These are phyloP conservation scores for Coracias cyanogaster DNA, from an alignment of 2,797 vertebrate genomes.

Conservation along the genomic window DNA sequence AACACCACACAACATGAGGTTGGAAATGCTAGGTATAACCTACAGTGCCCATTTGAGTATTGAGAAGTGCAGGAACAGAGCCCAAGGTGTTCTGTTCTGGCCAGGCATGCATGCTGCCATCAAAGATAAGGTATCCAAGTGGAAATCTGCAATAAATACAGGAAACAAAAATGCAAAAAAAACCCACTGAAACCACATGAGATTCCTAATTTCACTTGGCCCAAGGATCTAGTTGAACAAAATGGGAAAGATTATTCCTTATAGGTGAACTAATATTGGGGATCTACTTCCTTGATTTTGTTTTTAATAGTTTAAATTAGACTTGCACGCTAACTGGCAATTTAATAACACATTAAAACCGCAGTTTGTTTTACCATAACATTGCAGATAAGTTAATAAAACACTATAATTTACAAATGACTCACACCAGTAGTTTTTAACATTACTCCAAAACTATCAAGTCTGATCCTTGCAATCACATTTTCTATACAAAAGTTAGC, in stretches of 20 bases:
- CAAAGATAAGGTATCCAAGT: conserved; percentile 77
- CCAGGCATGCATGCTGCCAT: conserved; percentile 77
- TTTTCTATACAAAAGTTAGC: conserved; percentile 26
- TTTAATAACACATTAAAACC: conserved; percentile 41
- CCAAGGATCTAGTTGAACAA: conserved; percentile 70
- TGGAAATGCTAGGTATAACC: conserved; percentile 77
- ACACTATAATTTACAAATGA: conserved; percentile 15
- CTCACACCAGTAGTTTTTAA: conserved; percentile 18
- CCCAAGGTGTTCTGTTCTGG: conserved; percentile 77
- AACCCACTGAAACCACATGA: conserved; percentile 74
- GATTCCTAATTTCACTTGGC: conserved; percentile 72
- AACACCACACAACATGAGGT: conserved; percentile 76
- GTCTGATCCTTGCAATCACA: conserved; percentile 27
- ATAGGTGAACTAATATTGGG: conserved; percentile 9
- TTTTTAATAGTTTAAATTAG: conserved; percentile 33
- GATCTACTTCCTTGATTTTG: conserved; percentile 30
- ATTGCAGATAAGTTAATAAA: conserved; percentile 42
- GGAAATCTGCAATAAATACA: conserved; percentile 77
- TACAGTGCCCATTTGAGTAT: conserved; percentile 77
- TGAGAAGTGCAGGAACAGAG: conserved; percentile 77
- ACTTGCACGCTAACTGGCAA: conserved; percentile 7
- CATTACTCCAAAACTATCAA: conserved; percentile 8
- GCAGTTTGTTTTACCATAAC: conserved; percentile 31
- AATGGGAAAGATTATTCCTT: conserved; percentile 44
- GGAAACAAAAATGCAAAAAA: conserved; percentile 78